Base-by-base conservation (phyloP, 2,888 invertebrate species). In the Galerucella calmariensis region DNA sequence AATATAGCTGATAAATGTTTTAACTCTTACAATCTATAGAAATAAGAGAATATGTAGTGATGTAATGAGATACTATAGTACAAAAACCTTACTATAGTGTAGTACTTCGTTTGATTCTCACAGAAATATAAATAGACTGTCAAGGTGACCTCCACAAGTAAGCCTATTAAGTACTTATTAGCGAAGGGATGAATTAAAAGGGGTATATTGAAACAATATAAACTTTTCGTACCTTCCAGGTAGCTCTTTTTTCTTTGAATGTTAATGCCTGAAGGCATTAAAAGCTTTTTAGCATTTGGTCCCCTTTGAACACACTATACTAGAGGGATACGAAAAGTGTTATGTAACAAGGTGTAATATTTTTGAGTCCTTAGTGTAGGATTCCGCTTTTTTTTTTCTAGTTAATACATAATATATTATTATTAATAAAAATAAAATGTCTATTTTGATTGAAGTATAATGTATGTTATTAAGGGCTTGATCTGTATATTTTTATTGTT, bases 401-500 rank as follows among this genome's bases (percentile, higher is more conserved):
- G 70, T 69, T 75, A 20, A 56, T 56, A 70, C 73, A 70, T 70
- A 67, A 56, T 73, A 75, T 72, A 75, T 75, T 76, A 75, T 73
- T 76, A 77, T 78, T 72, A 81, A 80, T 79, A 80, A 79, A 80
- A 69, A 81, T 78, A 79, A 84, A 84, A 82, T 83, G 82, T 85
- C 84, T 85, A 85, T 85, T 85, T 75, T 87, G 84, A 87, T 83
- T 86, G 84, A 86, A 81, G 81, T 77, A 81, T 86, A 85, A 84
- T 86, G 84, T 86, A 85, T 85, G 85, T 86, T 84, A 85, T 67
- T 80, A 79, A 82, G 82, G 83, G 85, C 84, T 85, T 82, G 81
- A 85, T 84, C 83, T 86, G 87, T 87, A 86, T 86, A 87, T 87
- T 87, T 87, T 85, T 86, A 87, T 86, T 85, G 85, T 86, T 86